Conservation (phyloP, 2,888 invertebrate genomes). For the Sisyra nigra region DNA sequence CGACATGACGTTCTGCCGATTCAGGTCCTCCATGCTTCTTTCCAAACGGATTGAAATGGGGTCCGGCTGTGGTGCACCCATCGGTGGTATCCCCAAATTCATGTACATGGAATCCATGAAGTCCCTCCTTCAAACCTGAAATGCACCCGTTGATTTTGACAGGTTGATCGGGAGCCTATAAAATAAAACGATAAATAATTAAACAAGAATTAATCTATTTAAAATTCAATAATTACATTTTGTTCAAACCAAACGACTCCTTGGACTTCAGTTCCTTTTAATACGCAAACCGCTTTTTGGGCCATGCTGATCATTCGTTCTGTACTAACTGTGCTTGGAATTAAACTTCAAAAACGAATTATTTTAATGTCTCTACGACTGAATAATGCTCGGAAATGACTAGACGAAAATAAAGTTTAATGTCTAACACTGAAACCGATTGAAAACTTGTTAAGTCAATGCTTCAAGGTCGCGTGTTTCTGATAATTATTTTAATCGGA, state of each 20-base stretch:
- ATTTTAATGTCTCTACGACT: too few species aligned
- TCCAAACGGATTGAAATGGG: conserved; percentile 79
- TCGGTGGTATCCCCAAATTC: conserved; percentile 94
- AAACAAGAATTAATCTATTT: conserved; percentile 1
- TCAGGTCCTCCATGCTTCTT: conserved; percentile 72
- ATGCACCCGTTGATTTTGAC: conserved; percentile 73
- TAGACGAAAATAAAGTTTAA: too few species aligned
- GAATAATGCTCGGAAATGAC: too few species aligned
- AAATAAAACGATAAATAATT: conserved; percentile 13
- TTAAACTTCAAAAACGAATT: too few species aligned
- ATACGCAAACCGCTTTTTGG: conserved; percentile 70
- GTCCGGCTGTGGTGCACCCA: conserved; percentile 87
- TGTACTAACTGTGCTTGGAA: too few species aligned
- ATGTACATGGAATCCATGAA: conserved; percentile 87
- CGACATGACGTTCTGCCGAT: conserved; percentile 61
- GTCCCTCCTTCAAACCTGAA: conserved; percentile 57
- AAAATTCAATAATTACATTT: conserved; percentile 25
- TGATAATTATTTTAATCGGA: too few species aligned
- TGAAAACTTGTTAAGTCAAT: too few species aligned
- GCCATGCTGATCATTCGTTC: conserved; percentile 27
- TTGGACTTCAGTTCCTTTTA: conserved; percentile 62
- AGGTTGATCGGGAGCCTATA: conserved; percentile 42
- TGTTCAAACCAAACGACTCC: conserved; percentile 73
- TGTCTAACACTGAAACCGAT: too few species aligned
- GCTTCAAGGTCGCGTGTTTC: too few species aligned